Evolutionary conservation across 1,140 invertebrate species (phyloP).

Genomic region (Aethina tumida): DNA sequence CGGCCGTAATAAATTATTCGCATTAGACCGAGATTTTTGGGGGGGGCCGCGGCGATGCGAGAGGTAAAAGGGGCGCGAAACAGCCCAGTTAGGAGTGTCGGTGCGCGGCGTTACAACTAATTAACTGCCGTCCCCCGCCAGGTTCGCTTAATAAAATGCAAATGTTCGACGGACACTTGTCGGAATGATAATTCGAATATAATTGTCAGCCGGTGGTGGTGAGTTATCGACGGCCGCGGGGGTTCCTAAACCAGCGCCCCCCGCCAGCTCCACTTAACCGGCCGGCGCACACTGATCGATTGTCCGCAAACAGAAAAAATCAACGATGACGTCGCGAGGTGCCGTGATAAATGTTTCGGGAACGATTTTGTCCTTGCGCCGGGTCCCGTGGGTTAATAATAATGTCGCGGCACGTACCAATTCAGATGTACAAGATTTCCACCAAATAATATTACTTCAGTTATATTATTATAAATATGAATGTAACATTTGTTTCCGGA

Average conservation of each 20-base stretch:
- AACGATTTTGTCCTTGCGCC: no score
- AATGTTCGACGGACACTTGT: constrained; percentile 19
- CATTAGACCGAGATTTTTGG: no score
- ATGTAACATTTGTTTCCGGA: no score
- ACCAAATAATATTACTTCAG: no score
- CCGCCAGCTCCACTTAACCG: constrained; percentile 9
- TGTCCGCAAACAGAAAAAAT: no score
- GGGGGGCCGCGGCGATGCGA: not conserved
- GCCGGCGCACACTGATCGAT: no score
- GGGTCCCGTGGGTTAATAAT: no score
- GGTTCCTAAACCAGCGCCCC: constrained; percentile 13
- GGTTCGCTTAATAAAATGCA: constrained; percentile 17
- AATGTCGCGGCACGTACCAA: no score
- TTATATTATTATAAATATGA: no score
- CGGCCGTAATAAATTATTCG: constrained; percentile 9
- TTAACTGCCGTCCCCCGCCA: constrained; percentile 11
- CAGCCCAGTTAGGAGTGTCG: constrained; percentile 7
- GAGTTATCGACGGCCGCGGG: constrained; percentile 22
- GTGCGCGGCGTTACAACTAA: constrained; percentile 14
- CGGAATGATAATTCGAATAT: constrained; percentile 24
- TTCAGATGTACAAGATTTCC: no score
- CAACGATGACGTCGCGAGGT: no score
- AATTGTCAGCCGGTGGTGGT: constrained; percentile 20
- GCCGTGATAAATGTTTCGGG: no score
- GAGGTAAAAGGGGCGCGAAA: not conserved